A percentile compares a stretch with the other conserved stretches of the same genome.
Conservation (phyloP, 2,113 vertebrate genomes). For the Tringa solitaria region DNA sequence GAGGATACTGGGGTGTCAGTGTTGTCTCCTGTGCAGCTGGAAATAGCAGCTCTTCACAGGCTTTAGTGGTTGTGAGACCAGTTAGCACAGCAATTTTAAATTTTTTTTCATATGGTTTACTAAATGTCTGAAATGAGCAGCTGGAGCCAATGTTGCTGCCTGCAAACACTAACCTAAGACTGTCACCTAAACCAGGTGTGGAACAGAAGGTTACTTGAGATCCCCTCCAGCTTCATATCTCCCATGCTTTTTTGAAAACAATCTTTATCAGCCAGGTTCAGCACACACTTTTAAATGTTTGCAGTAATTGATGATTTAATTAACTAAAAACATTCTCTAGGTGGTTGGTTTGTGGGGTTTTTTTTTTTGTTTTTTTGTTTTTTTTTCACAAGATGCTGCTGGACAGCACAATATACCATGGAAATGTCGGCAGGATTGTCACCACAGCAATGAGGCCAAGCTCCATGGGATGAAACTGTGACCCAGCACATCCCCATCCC, state of each 20-base stretch:
- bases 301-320: not conserved
- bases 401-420: not conserved
- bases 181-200: not conserved
- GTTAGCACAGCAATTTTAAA: not conserved
- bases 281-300: not conserved
- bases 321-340: accelerated
- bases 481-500: not conserved
- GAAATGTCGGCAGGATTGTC: not conserved
- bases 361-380: no score
- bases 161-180: not conserved
- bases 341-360: no score
- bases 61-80: not conserved
- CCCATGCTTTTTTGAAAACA: not conserved
- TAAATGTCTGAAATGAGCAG: not conserved
- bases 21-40: not conserved
- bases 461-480: accelerated
- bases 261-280: not conserved
- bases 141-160: not conserved
- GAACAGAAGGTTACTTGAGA: not conserved
- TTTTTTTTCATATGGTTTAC: not conserved
- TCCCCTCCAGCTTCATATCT: not conserved
- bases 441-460: accelerated
- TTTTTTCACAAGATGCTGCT: not conserved
- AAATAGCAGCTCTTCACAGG: not conserved
- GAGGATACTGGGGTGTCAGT: not conserved